Percentiles rank a stretch among this genome's conserved stretches.
Evolutionary conservation across 2,113 vertebrate species (phyloP).

Genomic region (Saccopteryx bilineata): DNA sequence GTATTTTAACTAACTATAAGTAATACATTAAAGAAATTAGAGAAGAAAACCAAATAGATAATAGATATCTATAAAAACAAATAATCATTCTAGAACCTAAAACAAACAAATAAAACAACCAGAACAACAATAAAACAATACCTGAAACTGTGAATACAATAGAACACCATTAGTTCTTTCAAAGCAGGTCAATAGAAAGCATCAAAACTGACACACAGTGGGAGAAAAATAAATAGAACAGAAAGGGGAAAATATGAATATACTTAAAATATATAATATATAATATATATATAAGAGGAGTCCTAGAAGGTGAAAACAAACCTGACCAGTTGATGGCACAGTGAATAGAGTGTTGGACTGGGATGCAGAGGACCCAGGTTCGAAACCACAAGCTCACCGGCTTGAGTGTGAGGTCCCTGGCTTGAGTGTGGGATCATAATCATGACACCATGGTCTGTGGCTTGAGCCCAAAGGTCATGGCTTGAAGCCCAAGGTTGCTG

Average conservation of each 20-base stretch:
- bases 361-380: too few relatives aligned
- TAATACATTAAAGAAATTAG: conserved; percentile 6
- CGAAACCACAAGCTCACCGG: too few relatives aligned
- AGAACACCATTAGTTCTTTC: background rate
- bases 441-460: too few relatives aligned
- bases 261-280: background rate
- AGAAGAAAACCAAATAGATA: background rate
- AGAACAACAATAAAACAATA: background rate
- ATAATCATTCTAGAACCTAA: background rate
- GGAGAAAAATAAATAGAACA: background rate
- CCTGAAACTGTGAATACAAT: background rate
- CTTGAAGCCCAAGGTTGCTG: too few relatives aligned
- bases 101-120: too few relatives aligned
- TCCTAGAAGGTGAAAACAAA: background rate
- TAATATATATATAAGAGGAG: accelerated
- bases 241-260: background rate
- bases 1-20: conserved; percentile 1
- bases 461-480: too few relatives aligned
- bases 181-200: background rate
- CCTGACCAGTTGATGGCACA: too few relatives aligned
- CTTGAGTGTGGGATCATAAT: too few relatives aligned
- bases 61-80: background rate
- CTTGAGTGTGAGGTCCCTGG: too few relatives aligned
- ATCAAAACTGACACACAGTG: background rate
- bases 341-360: too few relatives aligned